These are phyloP conservation scores for Laothoe populi DNA, from an alignment of 2,888 invertebrate genomes.

Conservation along the genomic window DNA sequence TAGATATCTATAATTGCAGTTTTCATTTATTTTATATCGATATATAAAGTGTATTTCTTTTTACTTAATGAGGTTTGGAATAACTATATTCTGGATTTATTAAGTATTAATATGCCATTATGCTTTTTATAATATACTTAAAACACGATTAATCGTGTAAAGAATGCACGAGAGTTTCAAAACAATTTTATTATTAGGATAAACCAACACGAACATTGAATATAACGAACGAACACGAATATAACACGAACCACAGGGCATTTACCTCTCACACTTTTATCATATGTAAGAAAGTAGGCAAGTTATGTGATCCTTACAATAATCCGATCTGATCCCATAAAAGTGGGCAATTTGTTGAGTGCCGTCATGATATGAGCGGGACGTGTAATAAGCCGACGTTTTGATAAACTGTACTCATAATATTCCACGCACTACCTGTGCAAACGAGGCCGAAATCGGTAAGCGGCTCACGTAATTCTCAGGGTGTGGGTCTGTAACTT, in stretches of 20 bases:
- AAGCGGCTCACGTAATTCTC: conserved; percentile 57
- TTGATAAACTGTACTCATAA: conserved; percentile 74
- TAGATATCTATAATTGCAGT: no score
- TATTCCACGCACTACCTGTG: conserved; percentile 53
- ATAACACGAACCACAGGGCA: not conserved
- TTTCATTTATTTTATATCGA: no score
- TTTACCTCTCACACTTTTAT: conserved; percentile 15
- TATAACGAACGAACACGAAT: not conserved
- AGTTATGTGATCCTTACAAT: conserved; percentile 44
- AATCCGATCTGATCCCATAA: conserved; percentile 57
- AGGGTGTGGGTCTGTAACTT: conserved; percentile 60
- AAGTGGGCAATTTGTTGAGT: conserved; percentile 70
- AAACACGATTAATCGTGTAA: no score
- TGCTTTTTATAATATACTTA: no score
- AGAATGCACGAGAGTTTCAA: not conserved
- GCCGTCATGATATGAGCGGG: conserved; percentile 54
- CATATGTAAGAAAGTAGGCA: conserved; percentile 6
- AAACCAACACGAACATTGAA: not conserved
- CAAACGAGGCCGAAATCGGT: conserved; percentile 42
- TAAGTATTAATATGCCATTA: no score
- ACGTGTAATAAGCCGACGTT: conserved; percentile 59
- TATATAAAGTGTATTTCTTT: no score
- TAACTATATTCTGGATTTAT: no score
- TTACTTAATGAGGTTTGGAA: no score
- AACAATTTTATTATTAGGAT: not conserved